phyloP scores from a whole-genome alignment of 2,113 vertebrate species.

The Pomatorhinus ruficollis region DNA sequence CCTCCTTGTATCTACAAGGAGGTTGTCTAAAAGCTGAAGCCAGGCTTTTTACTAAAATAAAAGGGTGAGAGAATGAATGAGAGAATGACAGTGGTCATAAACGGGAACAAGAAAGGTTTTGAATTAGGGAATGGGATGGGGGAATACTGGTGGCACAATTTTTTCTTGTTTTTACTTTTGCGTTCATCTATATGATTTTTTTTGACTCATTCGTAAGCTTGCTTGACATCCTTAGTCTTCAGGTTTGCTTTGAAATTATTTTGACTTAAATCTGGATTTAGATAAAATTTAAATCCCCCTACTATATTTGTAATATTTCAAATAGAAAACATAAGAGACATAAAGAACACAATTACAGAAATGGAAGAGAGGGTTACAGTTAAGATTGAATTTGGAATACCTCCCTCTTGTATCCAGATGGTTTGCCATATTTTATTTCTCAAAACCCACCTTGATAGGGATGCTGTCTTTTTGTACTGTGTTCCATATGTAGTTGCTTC shows the following conservation, averaged over 20 bases:
- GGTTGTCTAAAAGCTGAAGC: neutral
- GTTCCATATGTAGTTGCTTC: neutral
- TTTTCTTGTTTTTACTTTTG: neutral
- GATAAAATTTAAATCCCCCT: neutral
- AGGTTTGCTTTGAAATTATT: neutral
- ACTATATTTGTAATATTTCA: neutral
- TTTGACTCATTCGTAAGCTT: neutral
- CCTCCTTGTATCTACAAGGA: neutral
- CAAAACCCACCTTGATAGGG: neutral
- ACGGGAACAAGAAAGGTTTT: neutral
- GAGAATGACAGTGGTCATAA: neutral
- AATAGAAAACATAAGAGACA: neutral
- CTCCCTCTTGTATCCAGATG: neutral
- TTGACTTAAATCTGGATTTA: neutral
- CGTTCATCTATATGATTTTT: neutral
- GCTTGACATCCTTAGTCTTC: neutral
- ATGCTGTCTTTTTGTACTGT: neutral
- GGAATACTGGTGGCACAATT: neutral
- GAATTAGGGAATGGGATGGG: neutral
- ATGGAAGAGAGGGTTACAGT: neutral
- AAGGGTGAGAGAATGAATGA: neutral
- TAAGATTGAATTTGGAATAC: neutral
- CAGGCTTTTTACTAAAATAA: neutral
- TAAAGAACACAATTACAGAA: neutral
- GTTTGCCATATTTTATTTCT: constrained; percentile 23